phyloP scores from a whole-genome alignment of 2,113 vertebrate species.

The Saccopteryx bilineata region DNA sequence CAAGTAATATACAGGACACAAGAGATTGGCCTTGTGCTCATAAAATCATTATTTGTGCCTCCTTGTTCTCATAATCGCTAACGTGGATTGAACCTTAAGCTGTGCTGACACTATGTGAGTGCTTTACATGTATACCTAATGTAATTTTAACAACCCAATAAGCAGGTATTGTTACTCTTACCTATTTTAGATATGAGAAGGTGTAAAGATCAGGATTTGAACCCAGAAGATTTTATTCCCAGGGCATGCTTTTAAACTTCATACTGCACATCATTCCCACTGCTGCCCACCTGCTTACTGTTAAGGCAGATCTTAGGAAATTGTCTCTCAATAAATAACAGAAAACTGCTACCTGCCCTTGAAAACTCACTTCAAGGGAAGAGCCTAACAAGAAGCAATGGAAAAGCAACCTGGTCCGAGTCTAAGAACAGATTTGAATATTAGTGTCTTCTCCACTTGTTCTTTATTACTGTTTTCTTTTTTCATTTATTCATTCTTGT shows the following conservation, averaged over 20 bases:
- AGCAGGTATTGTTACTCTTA: neutral
- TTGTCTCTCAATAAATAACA: slow-evolving; percentile 38
- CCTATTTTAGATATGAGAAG: neutral
- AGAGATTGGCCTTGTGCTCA: neutral
- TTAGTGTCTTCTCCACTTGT: neutral
- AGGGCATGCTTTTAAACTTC: neutral
- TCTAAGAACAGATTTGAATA: slow-evolving; percentile 12
- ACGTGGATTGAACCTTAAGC: neutral
- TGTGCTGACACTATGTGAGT: neutral
- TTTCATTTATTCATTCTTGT: too few relatives aligned
- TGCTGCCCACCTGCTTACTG: neutral
- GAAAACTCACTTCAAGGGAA: neutral
- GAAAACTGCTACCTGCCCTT: neutral
- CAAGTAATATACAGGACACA: neutral
- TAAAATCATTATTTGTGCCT: neutral
- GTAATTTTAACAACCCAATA: neutral
- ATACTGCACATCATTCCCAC: neutral
- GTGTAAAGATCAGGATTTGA: neutral
- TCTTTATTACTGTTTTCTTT: slow-evolving; percentile 1
- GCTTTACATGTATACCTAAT: neutral
- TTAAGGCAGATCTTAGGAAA: neutral
- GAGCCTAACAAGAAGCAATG: neutral
- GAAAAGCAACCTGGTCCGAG: neutral
- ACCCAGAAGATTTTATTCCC: neutral
- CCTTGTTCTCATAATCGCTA: neutral